Evolutionary conservation across 2,113 vertebrate species (phyloP).

Genomic region (Centropristis striata): DNA sequence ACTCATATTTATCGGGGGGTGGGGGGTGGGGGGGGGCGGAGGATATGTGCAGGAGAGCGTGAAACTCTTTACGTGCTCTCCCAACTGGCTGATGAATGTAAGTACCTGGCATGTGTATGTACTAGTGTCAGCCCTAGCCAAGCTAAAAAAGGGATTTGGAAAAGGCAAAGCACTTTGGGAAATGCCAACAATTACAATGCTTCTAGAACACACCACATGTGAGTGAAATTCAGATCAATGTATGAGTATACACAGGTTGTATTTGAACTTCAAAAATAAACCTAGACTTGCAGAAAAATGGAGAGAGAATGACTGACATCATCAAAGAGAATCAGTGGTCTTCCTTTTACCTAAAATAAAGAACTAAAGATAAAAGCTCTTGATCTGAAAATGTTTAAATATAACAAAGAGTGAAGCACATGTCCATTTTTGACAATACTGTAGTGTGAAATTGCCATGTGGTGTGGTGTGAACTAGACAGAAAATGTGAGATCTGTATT

Average conservation of each 20-base stretch:
- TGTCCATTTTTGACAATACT: not conserved
- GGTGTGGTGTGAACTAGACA: slow-evolving; percentile 9
- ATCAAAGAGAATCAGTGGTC: slow-evolving; percentile 16
- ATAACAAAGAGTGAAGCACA: not conserved
- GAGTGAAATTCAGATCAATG: not conserved
- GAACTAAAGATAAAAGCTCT: not conserved
- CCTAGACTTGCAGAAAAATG: not conserved
- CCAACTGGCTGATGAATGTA: not conserved
- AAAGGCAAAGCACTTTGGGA: not conserved
- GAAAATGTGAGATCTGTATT: slow-evolving; percentile 5
- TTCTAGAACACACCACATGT: no score
- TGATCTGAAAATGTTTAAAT: not conserved
- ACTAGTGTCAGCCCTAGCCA: not conserved
- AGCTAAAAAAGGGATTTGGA: not conserved
- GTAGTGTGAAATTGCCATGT: not conserved
- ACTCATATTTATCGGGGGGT: slow-evolving; percentile 18
- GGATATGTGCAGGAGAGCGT: not conserved
- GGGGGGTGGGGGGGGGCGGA: not conserved
- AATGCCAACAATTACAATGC: not conserved
- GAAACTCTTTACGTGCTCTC: not conserved
- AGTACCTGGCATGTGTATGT: not conserved
- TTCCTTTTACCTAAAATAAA: not conserved
- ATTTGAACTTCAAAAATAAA: slow-evolving; percentile 27
- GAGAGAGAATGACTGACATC: slow-evolving; percentile 6
- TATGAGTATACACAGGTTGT: not conserved